phyloP scores from a whole-genome alignment of 2,888 invertebrate species.

The Spodoptera exigua region DNA sequence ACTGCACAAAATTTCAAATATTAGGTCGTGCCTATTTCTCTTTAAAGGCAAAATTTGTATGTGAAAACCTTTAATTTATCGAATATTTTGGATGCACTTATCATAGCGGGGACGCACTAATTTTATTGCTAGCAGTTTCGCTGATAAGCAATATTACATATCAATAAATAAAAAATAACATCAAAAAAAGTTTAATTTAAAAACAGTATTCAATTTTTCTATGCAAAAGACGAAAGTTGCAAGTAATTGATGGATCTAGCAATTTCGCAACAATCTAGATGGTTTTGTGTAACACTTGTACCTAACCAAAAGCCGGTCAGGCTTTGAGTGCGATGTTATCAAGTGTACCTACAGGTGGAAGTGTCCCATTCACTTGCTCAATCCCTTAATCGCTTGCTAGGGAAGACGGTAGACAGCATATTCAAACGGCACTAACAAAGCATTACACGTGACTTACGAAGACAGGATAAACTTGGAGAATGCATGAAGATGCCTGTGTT shows the following conservation, averaged over 20 bases:
- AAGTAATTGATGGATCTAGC: background rate
- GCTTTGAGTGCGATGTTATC: conserved; percentile 52
- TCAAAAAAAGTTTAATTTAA: too few relatives aligned
- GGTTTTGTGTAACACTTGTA: conserved; percentile 8
- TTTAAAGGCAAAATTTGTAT: too few relatives aligned
- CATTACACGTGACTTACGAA: conserved; percentile 9
- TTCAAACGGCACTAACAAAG: conserved; percentile 17
- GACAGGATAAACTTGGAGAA: too few relatives aligned
- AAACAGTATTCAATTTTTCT: too few relatives aligned
- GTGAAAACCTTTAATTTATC: too few relatives aligned
- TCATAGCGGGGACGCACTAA: too few relatives aligned
- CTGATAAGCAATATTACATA: too few relatives aligned
- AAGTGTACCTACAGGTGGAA: conserved; percentile 50
- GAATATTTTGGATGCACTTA: too few relatives aligned
- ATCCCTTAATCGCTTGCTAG: conserved; percentile 46
- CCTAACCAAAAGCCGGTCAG: conserved; percentile 21
- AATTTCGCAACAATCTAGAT: conserved; percentile 24
- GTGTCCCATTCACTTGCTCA: conserved; percentile 45
- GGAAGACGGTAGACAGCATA: conserved; percentile 20
- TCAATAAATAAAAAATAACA: too few relatives aligned
- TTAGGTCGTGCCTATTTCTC: too few relatives aligned
- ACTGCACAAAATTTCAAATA: background rate
- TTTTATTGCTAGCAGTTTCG: too few relatives aligned
- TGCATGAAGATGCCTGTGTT: background rate
- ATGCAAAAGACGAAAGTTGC: background rate